A percentile compares a stretch with the other conserved stretches of the same genome.
Evolutionary conservation across 1,140 invertebrate species (phyloP).

Genomic region (Brachionus plicatilis): DNA sequence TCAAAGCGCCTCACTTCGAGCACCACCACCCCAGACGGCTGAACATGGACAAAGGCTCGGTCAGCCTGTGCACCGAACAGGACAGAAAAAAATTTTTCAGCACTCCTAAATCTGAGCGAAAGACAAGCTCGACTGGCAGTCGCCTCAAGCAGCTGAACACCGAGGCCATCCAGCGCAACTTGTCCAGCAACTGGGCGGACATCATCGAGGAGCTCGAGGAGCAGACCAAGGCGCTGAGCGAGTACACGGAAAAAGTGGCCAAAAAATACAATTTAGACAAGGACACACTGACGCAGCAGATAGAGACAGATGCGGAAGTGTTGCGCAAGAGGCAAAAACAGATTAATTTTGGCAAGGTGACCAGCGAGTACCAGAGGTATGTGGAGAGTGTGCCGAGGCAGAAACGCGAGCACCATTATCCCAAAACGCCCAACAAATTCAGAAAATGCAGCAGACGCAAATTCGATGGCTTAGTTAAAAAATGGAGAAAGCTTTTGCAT

Average conservation of each 20-base stretch:
- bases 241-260: slow-evolving; percentile 17
- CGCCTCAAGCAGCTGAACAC: not conserved
- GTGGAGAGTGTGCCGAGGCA: slow-evolving; percentile 67
- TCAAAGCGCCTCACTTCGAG: slow-evolving; percentile 10
- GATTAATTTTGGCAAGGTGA: slow-evolving; percentile 91
- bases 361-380: slow-evolving; percentile 77
- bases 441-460: slow-evolving; percentile 78
- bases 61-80: slow-evolving; percentile 5
- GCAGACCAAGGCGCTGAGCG: not conserved
- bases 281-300: not conserved
- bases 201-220: slow-evolving; percentile 37
- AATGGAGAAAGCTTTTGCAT: slow-evolving; percentile 79
- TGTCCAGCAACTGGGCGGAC: slow-evolving; percentile 38
- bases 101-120: slow-evolving; percentile 27
- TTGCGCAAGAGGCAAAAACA: slow-evolving; percentile 78
- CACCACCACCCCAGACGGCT: not conserved
- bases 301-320: slow-evolving; percentile 63
- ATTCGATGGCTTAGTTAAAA: slow-evolving; percentile 78
- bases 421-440: slow-evolving; percentile 77
- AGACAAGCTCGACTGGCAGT: not conserved
- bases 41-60: not conserved
- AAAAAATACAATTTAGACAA: slow-evolving; percentile 24
- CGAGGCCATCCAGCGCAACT: slow-evolving; percentile 27
- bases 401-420: slow-evolving; percentile 66
- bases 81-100: slow-evolving; percentile 19